Base-by-base conservation (phyloP, 2,113 vertebrate genomes). In the Geothlypis trichas region DNA sequence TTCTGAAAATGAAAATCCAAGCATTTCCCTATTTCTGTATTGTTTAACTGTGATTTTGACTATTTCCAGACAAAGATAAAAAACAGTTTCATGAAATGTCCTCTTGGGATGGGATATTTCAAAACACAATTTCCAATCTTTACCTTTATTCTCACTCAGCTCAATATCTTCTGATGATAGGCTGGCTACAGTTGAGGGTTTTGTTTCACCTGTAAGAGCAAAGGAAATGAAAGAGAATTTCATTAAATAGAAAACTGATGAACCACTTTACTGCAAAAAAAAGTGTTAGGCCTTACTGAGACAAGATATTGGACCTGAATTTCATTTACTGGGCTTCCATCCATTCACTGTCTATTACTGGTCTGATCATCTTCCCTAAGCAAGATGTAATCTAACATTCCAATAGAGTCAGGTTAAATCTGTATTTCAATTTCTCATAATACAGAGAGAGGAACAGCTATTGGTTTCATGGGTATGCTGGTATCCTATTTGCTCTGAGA, bases 111-210 rank as follows among this genome's bases (percentile, higher is more conserved):
- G 9, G 27, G 65, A 13, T 68, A 76, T 63, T 95, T 85, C 92
- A 59, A 77, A 94, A 46, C 14, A 69, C 44, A 89, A 62, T 92
- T 89, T 86, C 52, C 30, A 61, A 44, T 92, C 95, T 67, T 30
- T 98, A 98, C 97, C 97, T 98, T 98, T 97, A 82, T 95, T 95
- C 92, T 97, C 86, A 58, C 81, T 91, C 62, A 85, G 79, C 62
- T 97, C 95, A 71, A 4, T 65, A 23, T 68, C 94, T 89, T 90
- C 95, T 87, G 94, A 84, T 15, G 97, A 69, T 26, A 87, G 88
- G 66, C 72, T 96, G 76, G 90, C 86, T 59, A 67, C 87, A 67
- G 91, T 51, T 73, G 94, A 67, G 23, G 52, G 46, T 59, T 57
- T 93, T 7, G 26, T 84, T 59, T 97, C 96, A 79, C 97, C 98